These are phyloP conservation scores for Synergus umbraculus DNA, from an alignment of 2,888 invertebrate genomes.

Conservation along the genomic window DNA sequence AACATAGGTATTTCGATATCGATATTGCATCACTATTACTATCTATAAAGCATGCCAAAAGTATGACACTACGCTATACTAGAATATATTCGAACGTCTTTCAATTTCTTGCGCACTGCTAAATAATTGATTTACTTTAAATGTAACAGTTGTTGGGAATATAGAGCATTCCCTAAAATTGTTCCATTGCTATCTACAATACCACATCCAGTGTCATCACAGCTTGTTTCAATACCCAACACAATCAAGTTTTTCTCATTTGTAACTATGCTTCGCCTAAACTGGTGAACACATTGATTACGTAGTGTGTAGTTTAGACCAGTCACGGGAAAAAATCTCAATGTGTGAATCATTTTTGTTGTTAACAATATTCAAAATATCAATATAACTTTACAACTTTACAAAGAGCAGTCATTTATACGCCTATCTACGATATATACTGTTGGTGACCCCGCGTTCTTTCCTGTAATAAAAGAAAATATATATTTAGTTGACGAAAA, in stretches of 20 bases:
- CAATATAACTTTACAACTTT: background rate
- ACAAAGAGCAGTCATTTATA: background rate
- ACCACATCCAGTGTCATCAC: conserved; percentile 97
- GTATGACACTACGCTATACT: background rate
- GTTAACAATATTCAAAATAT: background rate
- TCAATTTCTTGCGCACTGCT: background rate
- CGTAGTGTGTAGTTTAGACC: background rate
- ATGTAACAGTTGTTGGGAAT: conserved; percentile 89
- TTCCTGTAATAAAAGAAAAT: background rate
- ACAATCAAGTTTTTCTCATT: conserved; percentile 75
- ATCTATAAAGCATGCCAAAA: too few species aligned
- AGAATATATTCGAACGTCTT: background rate
- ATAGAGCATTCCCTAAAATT: conserved; percentile 88
- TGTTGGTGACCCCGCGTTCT: background rate
- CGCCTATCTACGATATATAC: background rate
- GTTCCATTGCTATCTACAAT: conserved; percentile 86
- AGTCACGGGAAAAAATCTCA: background rate
- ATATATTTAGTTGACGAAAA: too few species aligned
- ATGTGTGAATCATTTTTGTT: background rate
- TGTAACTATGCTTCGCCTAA: background rate
- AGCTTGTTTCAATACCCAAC: conserved; percentile 97
- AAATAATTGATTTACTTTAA: conserved; percentile 80
- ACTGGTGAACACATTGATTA: background rate
- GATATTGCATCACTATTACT: too few species aligned
- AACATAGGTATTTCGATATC: too few species aligned